Base-by-base conservation (phyloP, 2,113 vertebrate species). In the Zosterops lateralis region DNA sequence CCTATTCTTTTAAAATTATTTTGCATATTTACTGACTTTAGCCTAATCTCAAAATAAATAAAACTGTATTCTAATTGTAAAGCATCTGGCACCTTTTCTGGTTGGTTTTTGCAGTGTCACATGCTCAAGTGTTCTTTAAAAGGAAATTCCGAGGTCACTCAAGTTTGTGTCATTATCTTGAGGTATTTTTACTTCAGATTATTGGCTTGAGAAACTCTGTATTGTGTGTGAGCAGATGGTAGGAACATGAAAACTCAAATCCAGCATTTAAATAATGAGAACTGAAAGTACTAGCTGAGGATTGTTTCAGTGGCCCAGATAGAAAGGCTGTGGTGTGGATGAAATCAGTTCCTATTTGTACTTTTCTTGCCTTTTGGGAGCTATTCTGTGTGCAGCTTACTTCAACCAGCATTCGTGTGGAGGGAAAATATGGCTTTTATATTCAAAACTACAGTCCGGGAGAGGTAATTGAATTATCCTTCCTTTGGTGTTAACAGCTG, bases 201-300 rank as follows among this genome's bases (percentile, higher is more conserved):
- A 77, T 15, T 56, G 32, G 25, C 21, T 21, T 54, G 76, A 65
- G 45, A 61, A 87, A 65, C 17, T 64, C 50, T 89, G 72, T 60
- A 97, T 87, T 18, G 97, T 98, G 97, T 97, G 97, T 45, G 97
- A 98, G 14, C 95, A 95, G 62, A 98, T 98, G 94, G 54, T 98
- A 44, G 98, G 97, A 70, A 98, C 96, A 12, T 98, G 98, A 98
- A 98, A 98, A 92, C 97, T 98, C 81, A 66, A 98, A 77, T 91
- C 92, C 93, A 98, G 97, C 34, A 98, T 98, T 97, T 98, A 78
- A 98, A 98, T 67, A 96, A 98, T 54, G 97, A 98, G 36, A 98
- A 91, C 98, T 98, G 98, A 98, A 98, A 80, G 97, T 95, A 60
- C 78, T 97, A 32, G 98, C 97, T 98, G 96, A 96, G 97, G 75